Percentiles rank a stretch among this genome's conserved stretches.
Evolutionary conservation across 2,113 vertebrate genomes (phyloP).

Genomic region (Isichthys henryi): DNA sequence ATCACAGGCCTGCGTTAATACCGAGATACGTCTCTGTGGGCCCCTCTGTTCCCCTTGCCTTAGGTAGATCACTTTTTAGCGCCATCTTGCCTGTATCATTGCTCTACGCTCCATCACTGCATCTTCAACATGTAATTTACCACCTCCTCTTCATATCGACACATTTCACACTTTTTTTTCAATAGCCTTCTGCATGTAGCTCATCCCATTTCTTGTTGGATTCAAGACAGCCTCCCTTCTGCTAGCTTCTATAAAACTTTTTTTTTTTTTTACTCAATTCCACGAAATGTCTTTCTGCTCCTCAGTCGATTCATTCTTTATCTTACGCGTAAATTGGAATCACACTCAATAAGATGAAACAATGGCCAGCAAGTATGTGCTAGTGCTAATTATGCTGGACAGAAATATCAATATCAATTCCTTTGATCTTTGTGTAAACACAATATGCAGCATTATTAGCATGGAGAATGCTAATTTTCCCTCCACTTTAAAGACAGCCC

Average conservation of each 20-base stretch:
- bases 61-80: neutral
- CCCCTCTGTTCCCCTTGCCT: neutral
- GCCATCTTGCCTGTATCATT: neutral
- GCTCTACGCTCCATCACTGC: neutral
- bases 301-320: neutral
- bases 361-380: neutral
- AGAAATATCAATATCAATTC: neutral
- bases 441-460: neutral
- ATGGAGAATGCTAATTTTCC: neutral
- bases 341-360: neutral
- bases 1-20: neutral
- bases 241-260: neutral
- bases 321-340: neutral
- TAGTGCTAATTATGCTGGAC: neutral
- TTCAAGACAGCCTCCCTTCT: neutral
- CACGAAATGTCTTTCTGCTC: neutral
- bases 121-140: neutral
- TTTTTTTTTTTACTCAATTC: neutral
- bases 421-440: conserved; percentile 5
- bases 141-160: conserved; percentile 3
- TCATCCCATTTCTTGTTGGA: neutral
- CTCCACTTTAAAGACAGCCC: neutral
- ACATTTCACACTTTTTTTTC: conserved; percentile 7
- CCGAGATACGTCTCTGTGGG: neutral
- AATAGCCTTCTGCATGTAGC: neutral